Base-by-base conservation (phyloP, 2,113 vertebrate genomes). In the Misgurnus mizolepis region DNA sequence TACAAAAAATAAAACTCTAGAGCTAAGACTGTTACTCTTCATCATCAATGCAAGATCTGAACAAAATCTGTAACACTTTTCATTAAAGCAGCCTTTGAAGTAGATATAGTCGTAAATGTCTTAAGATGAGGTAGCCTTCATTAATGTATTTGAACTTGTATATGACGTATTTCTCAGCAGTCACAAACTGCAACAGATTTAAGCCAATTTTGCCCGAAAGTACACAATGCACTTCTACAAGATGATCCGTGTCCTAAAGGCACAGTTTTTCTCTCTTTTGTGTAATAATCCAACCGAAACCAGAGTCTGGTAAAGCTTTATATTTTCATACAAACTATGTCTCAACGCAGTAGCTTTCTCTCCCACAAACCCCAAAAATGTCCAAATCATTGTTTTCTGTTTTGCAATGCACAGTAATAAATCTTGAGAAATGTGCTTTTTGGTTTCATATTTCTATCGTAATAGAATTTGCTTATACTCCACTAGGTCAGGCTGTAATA, bases 361-460 rank as follows among this genome's bases (percentile, higher is more conserved):
- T 17, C 58, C 84, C 22, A 34, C 72, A 68, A 79, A 65, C 67
- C 60, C 67, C 55, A 47, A 34, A 34, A 34, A 50, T 15, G 4
- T 67, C 82, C 65, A 67, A 67, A 60, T 76, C 68, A 67, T 84
- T 87, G 83, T 88, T 72, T 64, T 74, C 73, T 60, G 17, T 34
- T 81, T 62, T 80, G 18, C 85, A 86, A 85, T 14, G 80, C 82
- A 89, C 86, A 84, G 85, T 69, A 58, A 83, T 80, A 86, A 86
- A 78, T 88, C 85, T 41, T 83, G 80, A 76, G 73, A 88, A 89
- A 90, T 81, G 76, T 82, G 61, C 82, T 80, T 82, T 86, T 60
- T 78, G 84, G 82, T 88, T 87, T 91, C 84, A 82, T 39, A 55
- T 90, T 87, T 88, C 85, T 80, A 50, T 80, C 78, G 86, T 89